phyloP scores from a whole-genome alignment of 2,797 vertebrate species.

The Diplodus sargus region DNA sequence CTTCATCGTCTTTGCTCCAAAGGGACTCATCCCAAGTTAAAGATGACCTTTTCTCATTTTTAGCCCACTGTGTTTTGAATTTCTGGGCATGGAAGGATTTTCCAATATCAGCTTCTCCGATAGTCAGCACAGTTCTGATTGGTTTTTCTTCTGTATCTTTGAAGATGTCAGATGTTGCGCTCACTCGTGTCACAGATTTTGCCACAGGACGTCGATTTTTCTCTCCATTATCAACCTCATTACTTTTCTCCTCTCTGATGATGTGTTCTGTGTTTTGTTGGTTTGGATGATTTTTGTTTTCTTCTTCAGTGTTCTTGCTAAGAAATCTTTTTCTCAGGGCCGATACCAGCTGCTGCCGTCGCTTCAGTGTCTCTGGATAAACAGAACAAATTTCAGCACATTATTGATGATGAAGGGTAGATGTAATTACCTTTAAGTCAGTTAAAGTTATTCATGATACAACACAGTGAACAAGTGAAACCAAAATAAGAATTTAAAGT shows the following conservation, averaged over 20 bases:
- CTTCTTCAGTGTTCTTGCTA: rapidly evolving
- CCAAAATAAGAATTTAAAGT: too few species aligned
- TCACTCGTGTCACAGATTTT: not conserved
- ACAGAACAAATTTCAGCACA: not conserved
- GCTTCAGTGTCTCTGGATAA: slow-evolving; percentile 18
- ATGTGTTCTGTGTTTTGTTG: slow-evolving; percentile 56
- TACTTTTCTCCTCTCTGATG: not conserved
- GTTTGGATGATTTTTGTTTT: slow-evolving; percentile 6
- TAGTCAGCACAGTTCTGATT: slow-evolving; percentile 49
- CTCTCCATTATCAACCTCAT: rapidly evolving
- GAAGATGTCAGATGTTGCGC: slow-evolving; percentile 21
- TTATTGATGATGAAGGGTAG: not conserved
- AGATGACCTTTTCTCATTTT: too few species aligned
- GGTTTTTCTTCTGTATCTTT: rapidly evolving
- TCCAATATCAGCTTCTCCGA: too few species aligned
- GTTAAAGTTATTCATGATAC: too few species aligned
- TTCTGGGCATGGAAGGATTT: too few species aligned
- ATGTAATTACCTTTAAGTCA: not conserved
- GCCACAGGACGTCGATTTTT: too few species aligned
- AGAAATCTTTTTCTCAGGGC: rapidly evolving
- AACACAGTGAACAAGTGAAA: too few species aligned
- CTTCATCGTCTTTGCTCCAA: rapidly evolving
- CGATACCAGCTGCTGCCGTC: not conserved
- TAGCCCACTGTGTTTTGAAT: too few species aligned
- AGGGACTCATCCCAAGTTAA: too few species aligned